These are phyloP conservation scores for Xenus cinereus DNA, from an alignment of 2,113 vertebrate species.

Conservation along the genomic window DNA sequence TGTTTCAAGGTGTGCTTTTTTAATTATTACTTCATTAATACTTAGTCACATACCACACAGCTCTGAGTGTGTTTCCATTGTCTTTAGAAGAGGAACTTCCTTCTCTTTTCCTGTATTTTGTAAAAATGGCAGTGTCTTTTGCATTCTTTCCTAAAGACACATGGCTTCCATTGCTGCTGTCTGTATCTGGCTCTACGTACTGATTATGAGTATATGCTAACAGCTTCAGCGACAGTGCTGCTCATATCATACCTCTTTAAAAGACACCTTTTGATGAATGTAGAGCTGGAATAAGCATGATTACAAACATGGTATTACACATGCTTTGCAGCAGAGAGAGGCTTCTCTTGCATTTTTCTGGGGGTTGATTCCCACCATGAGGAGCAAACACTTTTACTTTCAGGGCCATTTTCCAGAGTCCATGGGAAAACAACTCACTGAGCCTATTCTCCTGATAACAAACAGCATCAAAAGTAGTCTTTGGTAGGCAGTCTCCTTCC, in stretches of 20 bases:
- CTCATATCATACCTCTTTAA: background rate
- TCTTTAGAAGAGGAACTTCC: background rate
- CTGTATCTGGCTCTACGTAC: rapidly evolving
- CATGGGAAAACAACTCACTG: background rate
- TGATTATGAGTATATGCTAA: background rate
- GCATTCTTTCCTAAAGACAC: background rate
- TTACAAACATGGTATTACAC: background rate
- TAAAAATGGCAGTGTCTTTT: background rate
- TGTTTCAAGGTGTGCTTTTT: background rate
- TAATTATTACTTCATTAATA: background rate
- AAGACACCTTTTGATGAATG: background rate
- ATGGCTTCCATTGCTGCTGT: background rate
- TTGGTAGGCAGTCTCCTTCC: background rate
- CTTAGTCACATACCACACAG: background rate
- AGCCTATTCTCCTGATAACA: background rate
- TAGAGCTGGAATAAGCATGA: background rate
- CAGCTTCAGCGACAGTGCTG: background rate
- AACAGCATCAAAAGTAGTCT: background rate
- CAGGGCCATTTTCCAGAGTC: background rate
- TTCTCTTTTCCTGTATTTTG: background rate
- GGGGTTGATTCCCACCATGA: background rate
- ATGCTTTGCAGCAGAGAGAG: background rate
- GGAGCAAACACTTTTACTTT: background rate
- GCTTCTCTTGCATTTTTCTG: background rate
- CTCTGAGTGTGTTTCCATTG: background rate